These are phyloP conservation scores for Cyanocitta stelleri DNA, from an alignment of 2,113 vertebrate species.

Conservation along the genomic window DNA sequence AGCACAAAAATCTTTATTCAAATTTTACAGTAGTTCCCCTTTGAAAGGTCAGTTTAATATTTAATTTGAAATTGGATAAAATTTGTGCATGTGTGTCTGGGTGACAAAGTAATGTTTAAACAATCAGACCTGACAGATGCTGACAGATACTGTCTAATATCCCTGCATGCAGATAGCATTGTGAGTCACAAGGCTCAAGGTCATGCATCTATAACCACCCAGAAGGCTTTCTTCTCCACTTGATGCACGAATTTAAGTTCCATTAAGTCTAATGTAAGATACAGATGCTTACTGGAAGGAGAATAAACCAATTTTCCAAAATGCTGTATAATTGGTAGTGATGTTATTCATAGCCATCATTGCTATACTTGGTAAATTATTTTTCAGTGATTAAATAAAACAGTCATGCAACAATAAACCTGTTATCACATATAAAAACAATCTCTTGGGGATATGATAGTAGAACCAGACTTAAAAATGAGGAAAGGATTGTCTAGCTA, in stretches of 20 bases:
- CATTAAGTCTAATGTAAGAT: conserved; percentile 28
- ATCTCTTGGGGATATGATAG: not conserved
- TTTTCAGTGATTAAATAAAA: conserved; percentile 39
- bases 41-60: conserved; percentile 28
- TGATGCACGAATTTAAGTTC: conserved; percentile 33
- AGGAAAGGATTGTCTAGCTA: not conserved
- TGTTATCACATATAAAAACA: not conserved
- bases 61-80: conserved; percentile 28
- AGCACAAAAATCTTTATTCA: conserved; percentile 22
- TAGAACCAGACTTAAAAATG: not conserved
- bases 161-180: not conserved
- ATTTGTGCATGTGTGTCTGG: not conserved
- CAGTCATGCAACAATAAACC: not conserved
- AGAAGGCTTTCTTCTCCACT: conserved; percentile 37
- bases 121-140: not conserved
- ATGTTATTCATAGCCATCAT: not conserved
- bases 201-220: conserved; percentile 1
- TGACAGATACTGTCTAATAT: conserved; percentile 36
- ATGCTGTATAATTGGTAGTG: not conserved
- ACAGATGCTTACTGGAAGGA: conserved; percentile 19
- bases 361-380: not conserved
- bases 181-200: conserved; percentile 27
- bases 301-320: conserved; percentile 1
- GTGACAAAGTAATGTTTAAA: conserved; percentile 31
- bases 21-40: not conserved